Percentiles rank a stretch among this genome's conserved stretches.
phyloP scores from a whole-genome alignment of 2,113 vertebrate genomes.

The Orthonyx spaldingii region DNA sequence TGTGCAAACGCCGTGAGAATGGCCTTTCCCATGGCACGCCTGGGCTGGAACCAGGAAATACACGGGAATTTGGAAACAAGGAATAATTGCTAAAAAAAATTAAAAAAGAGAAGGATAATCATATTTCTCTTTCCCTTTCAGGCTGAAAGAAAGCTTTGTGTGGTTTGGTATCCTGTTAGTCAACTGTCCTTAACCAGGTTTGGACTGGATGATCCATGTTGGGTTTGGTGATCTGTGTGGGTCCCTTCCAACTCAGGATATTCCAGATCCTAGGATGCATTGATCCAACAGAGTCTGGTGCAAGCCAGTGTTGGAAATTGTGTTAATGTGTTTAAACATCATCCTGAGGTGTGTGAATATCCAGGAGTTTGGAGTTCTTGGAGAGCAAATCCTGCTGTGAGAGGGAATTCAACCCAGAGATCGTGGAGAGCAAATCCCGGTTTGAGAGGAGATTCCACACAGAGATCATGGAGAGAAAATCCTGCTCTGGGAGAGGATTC shows the following conservation, averaged over 20 bases:
- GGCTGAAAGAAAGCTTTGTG: background rate
- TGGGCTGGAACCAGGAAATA: slow-evolving; percentile 45
- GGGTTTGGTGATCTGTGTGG: background rate
- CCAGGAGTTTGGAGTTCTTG: background rate
- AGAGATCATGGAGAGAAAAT: background rate
- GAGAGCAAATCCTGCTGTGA: background rate
- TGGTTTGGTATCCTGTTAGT: background rate
- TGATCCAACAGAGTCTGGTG: background rate
- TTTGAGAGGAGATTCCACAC: background rate
- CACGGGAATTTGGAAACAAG: background rate
- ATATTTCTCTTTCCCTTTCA: background rate
- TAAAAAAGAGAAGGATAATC: background rate
- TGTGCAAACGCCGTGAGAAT: slow-evolving; percentile 50
- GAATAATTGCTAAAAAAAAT: background rate
- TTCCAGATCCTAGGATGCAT: background rate
- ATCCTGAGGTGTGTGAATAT: background rate
- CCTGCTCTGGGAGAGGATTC: background rate
- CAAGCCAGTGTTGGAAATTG: background rate
- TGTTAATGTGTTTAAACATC: background rate
- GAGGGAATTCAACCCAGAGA: too few relatives aligned
- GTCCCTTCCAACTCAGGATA: background rate
- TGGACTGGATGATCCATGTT: background rate
- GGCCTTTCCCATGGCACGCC: slow-evolving; percentile 52
- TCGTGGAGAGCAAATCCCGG: background rate
- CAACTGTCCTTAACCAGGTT: background rate